Conservation (phyloP, 2,888 invertebrate genomes). For the Brenthis ino region DNA sequence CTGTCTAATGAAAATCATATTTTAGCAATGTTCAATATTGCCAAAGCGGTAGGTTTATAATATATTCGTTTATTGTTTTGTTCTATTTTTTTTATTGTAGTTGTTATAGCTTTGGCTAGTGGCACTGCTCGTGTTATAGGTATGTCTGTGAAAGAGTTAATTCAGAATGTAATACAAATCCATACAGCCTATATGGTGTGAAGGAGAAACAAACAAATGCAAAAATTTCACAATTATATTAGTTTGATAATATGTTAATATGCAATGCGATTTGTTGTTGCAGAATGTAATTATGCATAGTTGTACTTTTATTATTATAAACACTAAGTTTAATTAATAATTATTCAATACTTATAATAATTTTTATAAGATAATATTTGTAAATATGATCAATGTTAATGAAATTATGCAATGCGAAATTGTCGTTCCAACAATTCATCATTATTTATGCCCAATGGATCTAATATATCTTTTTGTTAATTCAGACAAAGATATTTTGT, state of each 20-base stretch:
- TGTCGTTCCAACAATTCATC: background rate
- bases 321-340: background rate
- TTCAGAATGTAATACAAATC: no score
- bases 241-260: background rate
- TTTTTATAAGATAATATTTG: background rate
- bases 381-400: background rate
- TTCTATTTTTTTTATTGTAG: background rate
- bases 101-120: background rate
- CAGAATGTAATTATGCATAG: background rate
- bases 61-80: background rate
- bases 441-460: background rate
- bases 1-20: constrained; percentile 94
- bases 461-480: background rate
- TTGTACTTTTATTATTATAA: background rate
- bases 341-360: background rate
- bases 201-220: no score
- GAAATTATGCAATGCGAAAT: constrained; percentile 2
- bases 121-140: no score
- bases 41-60: constrained; percentile 87
- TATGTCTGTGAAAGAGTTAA: no score
- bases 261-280: background rate
- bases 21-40: constrained; percentile 96
- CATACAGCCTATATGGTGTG: no score
- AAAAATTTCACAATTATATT: no score
- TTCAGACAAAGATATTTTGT: constrained; percentile 1